Evolutionary conservation across 2,888 invertebrate genomes (phyloP), one percentile per base, ranked within the genome.

Genomic region (Cephus spinipes): DNA sequence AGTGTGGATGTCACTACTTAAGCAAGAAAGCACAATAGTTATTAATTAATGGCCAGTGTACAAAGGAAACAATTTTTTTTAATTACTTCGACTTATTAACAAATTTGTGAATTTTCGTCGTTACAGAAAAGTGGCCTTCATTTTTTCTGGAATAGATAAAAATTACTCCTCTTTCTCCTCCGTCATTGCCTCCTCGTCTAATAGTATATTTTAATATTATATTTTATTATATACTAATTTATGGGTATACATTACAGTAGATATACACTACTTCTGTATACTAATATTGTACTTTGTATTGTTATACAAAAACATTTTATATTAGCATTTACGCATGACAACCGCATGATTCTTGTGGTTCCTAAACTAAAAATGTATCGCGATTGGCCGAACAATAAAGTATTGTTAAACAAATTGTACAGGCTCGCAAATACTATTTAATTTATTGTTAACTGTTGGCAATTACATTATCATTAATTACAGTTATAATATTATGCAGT

Each of bases 381-480:
- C 55, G 36, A 34, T 12, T n/a, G 36, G 11, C 31, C 12, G 23
- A 73, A 32, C 34, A 73, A 73, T 33, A 74, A 34, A 30, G 34
- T 34, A 74, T 36, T 69, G n/a, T 35, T 75, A 75, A n/a, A 77
- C 32, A 74, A 69, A 77, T 68, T 68, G 33, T 68, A 55, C 55
- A 23, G 55, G 55, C 23, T 55, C 55, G 55, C 55, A 55, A 55
- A 23, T 55, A 55, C 55, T 55, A 55, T 82, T 81, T 83, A 84
- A 84, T 87, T 87, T 88, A 88, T 87, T 88, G 86, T 85, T 80
- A 85, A 82, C 85, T 86, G 84, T 88, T 86, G 87, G 85, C 86
- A 87, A 88, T 87, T 87, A 87, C 87, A 88, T 83, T 87, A 87
- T 85, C 85, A 84, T 81, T 87, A 84, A 88, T 83, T 87, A 87